Percentiles rank a stretch among this genome's conserved stretches.
Evolutionary conservation across 2,797 vertebrate genomes (phyloP).

Genomic region (Lepus townsendii): DNA sequence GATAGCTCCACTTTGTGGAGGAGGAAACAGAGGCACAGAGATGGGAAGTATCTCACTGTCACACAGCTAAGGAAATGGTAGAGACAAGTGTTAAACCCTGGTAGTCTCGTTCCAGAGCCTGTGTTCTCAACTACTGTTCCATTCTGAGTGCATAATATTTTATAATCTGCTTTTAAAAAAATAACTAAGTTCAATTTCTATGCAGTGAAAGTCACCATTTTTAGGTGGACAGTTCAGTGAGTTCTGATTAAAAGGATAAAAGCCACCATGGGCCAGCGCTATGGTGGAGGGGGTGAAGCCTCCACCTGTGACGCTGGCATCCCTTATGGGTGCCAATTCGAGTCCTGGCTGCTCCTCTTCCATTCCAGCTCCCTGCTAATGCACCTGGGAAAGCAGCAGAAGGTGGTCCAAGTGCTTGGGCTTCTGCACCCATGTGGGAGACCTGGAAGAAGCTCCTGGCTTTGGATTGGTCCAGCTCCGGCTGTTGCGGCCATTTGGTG

Average conservation of each 20-base stretch:
- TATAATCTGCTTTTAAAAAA: constrained; percentile 21
- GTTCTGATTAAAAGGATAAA: background rate
- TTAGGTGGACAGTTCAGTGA: background rate
- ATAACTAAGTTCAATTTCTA: constrained; percentile 8
- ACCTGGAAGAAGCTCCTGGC: too few species aligned
- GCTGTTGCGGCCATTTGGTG: too few species aligned
- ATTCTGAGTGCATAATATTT: background rate
- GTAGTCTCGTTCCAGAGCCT: background rate
- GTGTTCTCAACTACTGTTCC: background rate
- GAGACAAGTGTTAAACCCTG: background rate
- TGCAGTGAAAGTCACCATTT: background rate
- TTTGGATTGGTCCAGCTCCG: too few species aligned
- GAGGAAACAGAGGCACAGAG: constrained; percentile 17
- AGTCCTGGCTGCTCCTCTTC: too few species aligned
- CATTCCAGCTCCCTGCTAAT: too few species aligned
- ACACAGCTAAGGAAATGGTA: background rate
- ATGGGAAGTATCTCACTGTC: background rate
- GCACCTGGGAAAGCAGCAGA: too few species aligned
- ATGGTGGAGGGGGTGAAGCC: too few species aligned
- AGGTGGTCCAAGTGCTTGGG: too few species aligned
- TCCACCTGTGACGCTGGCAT: too few species aligned
- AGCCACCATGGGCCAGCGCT: background rate
- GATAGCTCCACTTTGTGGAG: background rate
- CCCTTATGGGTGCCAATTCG: too few species aligned
- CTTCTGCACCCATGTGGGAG: too few species aligned